Percentiles rank a stretch among this genome's conserved stretches.
phyloP scores from a whole-genome alignment of 2,113 vertebrate genomes.

The Nibea coibor region DNA sequence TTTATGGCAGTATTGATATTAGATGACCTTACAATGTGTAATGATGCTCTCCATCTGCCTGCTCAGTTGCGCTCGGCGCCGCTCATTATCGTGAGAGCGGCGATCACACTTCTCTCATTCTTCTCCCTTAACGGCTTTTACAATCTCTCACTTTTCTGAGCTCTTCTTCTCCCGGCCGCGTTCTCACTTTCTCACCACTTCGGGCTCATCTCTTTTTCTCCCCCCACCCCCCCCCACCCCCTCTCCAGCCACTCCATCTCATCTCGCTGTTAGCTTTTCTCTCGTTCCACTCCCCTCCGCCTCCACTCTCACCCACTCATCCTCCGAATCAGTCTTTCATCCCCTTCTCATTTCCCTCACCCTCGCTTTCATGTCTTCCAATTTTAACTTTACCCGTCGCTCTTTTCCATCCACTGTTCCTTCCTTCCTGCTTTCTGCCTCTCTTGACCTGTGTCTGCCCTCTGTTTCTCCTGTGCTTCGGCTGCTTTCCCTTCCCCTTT shows the following conservation, averaged over 20 bases:
- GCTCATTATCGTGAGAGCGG: slow-evolving; percentile 15
- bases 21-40: slow-evolving; percentile 39
- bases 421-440: slow-evolving; percentile 28
- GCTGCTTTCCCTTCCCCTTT: slow-evolving; percentile 24
- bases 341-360: slow-evolving; percentile 54
- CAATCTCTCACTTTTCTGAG: slow-evolving; percentile 19
- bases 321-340: slow-evolving; percentile 57
- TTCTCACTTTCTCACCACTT: slow-evolving; percentile 25
- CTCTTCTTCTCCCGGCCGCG: slow-evolving; percentile 9
- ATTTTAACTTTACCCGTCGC: slow-evolving; percentile 37
- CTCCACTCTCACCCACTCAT: slow-evolving; percentile 55
- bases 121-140: slow-evolving; percentile 25
- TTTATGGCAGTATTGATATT: slow-evolving; percentile 43
- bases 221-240: too few species aligned
- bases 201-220: not conserved
- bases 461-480: slow-evolving; percentile 39
- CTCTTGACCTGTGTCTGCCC: slow-evolving; percentile 60
- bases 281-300: slow-evolving; percentile 22
- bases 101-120: slow-evolving; percentile 12
- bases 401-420: slow-evolving; percentile 36
- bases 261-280: slow-evolving; percentile 41
- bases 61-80: slow-evolving; percentile 14
- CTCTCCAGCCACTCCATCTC: slow-evolving; percentile 1
- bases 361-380: slow-evolving; percentile 45
- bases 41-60: slow-evolving; percentile 46